phyloP scores from a whole-genome alignment of 2,113 vertebrate species.

The Paramormyrops kingsleyae region DNA sequence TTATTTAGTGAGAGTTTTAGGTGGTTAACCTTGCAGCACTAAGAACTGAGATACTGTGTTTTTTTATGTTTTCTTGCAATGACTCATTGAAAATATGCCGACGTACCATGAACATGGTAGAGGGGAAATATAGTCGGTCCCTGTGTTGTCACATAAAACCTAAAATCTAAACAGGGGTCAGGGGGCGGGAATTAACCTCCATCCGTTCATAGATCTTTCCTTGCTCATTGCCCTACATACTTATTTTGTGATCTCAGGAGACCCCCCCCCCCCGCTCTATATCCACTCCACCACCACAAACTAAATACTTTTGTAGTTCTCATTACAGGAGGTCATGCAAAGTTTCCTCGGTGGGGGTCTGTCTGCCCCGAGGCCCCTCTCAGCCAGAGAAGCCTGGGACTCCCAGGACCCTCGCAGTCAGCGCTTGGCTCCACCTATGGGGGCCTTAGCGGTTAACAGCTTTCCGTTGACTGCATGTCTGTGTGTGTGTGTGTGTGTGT shows the following conservation, averaged over 20 bases:
- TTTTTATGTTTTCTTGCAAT: background rate
- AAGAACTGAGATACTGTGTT: background rate
- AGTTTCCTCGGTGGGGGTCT: slow-evolving; percentile 48
- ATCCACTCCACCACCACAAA: slow-evolving; percentile 11
- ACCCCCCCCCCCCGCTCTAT: slow-evolving; percentile 10
- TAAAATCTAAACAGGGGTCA: slow-evolving; percentile 18
- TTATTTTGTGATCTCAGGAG: slow-evolving; percentile 42
- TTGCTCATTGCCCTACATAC: slow-evolving; percentile 31
- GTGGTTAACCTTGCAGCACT: background rate
- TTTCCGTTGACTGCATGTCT: slow-evolving; percentile 32
- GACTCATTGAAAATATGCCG: background rate
- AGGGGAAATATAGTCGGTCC: background rate
- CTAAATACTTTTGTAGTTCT: slow-evolving; percentile 45
- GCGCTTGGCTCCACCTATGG: slow-evolving; percentile 21
- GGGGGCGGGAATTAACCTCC: slow-evolving; percentile 24
- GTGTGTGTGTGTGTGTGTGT: background rate
- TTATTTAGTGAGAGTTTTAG: background rate
- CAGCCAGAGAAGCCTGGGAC: slow-evolving; percentile 32
- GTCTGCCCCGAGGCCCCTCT: slow-evolving; percentile 35
- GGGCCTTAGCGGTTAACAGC: slow-evolving; percentile 38
- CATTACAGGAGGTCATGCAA: slow-evolving; percentile 54
- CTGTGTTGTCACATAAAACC: slow-evolving; percentile 2
- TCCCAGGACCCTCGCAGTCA: slow-evolving; percentile 32
- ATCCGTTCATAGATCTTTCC: slow-evolving; percentile 27
- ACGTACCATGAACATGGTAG: background rate